phyloP scores from a whole-genome alignment of 2,797 vertebrate species.

The Sciurus vulgaris region DNA sequence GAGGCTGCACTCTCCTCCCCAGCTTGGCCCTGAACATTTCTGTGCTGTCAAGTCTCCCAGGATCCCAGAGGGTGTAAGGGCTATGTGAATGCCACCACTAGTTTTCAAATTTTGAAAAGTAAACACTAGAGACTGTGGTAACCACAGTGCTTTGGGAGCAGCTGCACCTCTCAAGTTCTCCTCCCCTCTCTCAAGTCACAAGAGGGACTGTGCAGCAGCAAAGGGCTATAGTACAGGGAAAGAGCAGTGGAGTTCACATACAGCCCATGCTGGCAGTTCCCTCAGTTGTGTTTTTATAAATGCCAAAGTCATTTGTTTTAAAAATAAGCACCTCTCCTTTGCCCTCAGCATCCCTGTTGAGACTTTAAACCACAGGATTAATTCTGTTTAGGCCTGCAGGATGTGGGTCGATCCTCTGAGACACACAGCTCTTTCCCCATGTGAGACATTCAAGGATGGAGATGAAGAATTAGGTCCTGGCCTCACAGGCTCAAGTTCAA shows the following conservation, averaged over 20 bases:
- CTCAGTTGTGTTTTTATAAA: neutral
- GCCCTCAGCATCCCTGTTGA: conserved; percentile 23
- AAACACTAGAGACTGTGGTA: conserved; percentile 31
- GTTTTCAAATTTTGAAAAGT: conserved; percentile 35
- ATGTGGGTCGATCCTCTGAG: neutral
- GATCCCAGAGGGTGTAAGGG: neutral
- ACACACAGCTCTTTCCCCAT: neutral
- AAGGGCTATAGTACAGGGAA: neutral
- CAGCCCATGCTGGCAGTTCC: neutral
- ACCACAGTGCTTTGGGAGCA: neutral
- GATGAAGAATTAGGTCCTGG: neutral
- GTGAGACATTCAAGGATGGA: neutral
- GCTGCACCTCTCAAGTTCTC: neutral
- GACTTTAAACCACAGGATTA: conserved; percentile 40
- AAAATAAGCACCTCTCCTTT: conserved; percentile 67
- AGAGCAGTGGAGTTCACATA: conserved; percentile 8
- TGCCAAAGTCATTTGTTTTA: conserved; percentile 68
- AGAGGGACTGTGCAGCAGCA: neutral
- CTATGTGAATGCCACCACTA: neutral
- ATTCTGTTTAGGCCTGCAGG: conserved; percentile 45
- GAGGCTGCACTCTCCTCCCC: neutral
- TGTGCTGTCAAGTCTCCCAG: neutral
- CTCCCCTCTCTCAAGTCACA: neutral
- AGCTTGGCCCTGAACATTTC: neutral
- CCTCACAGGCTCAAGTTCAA: neutral